These are phyloP conservation scores for Drosophila albomicans DNA, from an alignment of 1,140 invertebrate species.

Conservation along the genomic window DNA sequence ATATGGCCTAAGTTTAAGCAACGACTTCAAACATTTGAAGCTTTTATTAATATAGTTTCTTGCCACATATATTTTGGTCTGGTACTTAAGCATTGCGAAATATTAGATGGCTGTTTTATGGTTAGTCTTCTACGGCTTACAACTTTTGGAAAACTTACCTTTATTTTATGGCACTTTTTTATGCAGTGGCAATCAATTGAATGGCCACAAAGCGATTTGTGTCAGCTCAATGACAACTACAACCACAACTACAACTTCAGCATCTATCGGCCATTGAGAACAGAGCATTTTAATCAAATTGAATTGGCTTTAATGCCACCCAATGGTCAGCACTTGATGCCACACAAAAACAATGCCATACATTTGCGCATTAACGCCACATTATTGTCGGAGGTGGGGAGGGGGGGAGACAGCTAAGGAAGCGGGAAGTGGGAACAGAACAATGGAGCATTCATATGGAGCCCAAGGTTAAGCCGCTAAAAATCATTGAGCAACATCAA, in stretches of 20 bases:
- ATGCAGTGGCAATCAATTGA: slow-evolving; percentile 28
- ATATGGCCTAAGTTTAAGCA: neutral
- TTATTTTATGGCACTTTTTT: slow-evolving; percentile 28
- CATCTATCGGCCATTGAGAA: slow-evolving; percentile 4
- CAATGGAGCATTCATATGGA: slow-evolving; percentile 76
- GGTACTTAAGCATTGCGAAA: neutral
- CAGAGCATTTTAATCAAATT: slow-evolving; percentile 62
- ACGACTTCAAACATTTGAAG: neutral
- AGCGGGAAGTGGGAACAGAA: slow-evolving; percentile 13
- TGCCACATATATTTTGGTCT: neutral
- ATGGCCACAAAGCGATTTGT: slow-evolving; percentile 52
- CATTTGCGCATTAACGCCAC: slow-evolving; percentile 53
- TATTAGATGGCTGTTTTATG: neutral
- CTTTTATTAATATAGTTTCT: slow-evolving; percentile 1
- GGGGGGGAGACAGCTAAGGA: neutral
- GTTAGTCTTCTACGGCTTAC: neutral
- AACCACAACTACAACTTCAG: slow-evolving; percentile 12
- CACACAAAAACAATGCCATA: slow-evolving; percentile 39
- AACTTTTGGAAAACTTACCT: slow-evolving; percentile 3
- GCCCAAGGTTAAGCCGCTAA: slow-evolving; percentile 79
- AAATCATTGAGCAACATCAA: slow-evolving; percentile 81
- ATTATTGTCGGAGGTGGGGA: neutral
- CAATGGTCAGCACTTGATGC: slow-evolving; percentile 49
- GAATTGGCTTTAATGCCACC: slow-evolving; percentile 57
- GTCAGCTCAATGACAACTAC: slow-evolving; percentile 25